phyloP scores from a whole-genome alignment of 2,888 invertebrate species.

The Empis stercorea region DNA sequence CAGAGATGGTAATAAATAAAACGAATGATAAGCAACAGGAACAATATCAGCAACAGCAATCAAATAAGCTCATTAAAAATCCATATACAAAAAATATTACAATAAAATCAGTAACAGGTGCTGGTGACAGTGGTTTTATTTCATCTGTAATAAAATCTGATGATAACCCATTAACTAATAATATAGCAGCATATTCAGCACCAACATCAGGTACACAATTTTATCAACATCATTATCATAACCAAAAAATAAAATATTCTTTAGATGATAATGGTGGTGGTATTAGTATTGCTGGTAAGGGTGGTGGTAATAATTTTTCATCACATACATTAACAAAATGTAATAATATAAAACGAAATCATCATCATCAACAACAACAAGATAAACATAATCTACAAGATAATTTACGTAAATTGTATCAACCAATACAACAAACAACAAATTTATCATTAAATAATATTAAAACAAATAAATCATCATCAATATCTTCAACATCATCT shows the following conservation, averaged over 20 bases:
- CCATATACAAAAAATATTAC: too few relatives aligned
- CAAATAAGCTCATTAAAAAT: too few relatives aligned
- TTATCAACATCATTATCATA: constrained; percentile 8
- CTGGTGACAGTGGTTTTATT: too few relatives aligned
- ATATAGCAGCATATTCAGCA: neutral
- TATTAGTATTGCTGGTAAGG: too few relatives aligned
- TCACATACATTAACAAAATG: constrained; percentile 2
- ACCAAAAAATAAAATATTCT: neutral
- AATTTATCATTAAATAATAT: constrained; percentile 6
- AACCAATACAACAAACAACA: constrained; percentile 15
- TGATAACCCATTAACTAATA: neutral
- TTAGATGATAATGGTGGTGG: too few relatives aligned
- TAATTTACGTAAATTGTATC: constrained; percentile 32
- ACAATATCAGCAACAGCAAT: neutral
- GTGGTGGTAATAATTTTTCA: too few relatives aligned
- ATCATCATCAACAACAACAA: neutral
- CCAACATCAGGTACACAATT: constrained; percentile 5
- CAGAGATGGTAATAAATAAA: constrained; percentile 7
- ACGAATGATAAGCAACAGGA: constrained; percentile 5
- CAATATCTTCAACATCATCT: constrained; percentile 4
- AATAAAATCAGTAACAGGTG: neutral
- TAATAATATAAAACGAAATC: constrained; percentile 1
- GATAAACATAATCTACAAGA: constrained; percentile 13
- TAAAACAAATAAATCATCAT: too few relatives aligned
- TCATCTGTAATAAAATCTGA: neutral